Percentiles rank a stretch among this genome's conserved stretches.
phyloP scores from a whole-genome alignment of 2,113 vertebrate genomes.

The Microtus richardsoni region DNA sequence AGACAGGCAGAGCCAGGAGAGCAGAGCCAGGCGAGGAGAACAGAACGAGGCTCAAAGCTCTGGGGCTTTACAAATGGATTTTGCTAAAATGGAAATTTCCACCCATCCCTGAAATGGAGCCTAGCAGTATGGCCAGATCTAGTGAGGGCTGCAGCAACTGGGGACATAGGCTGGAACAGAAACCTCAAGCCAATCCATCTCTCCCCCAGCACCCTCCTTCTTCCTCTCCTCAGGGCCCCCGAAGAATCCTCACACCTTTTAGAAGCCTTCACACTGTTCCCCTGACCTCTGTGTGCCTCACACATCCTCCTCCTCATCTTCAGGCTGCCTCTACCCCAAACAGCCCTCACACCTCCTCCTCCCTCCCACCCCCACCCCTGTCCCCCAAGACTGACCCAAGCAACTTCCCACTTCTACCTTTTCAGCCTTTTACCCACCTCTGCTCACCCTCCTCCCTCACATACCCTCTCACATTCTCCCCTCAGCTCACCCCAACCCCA shows the following conservation, averaged over 20 bases:
- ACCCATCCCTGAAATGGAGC: slow-evolving; percentile 81
- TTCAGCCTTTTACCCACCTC: background rate
- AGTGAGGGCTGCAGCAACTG: slow-evolving; percentile 33
- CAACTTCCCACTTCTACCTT: background rate
- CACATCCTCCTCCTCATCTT: background rate
- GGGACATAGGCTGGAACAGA: slow-evolving; percentile 25
- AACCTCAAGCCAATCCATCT: background rate
- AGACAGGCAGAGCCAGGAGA: slow-evolving; percentile 49
- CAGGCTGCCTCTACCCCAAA: background rate
- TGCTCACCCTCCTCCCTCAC: background rate
- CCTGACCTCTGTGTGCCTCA: background rate
- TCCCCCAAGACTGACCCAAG: background rate
- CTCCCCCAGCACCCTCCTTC: background rate
- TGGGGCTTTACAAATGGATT: slow-evolving; percentile 82
- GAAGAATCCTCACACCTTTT: background rate
- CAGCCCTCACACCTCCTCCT: background rate
- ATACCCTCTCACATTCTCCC: background rate
- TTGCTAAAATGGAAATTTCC: slow-evolving; percentile 84
- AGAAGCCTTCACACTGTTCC: slow-evolving; percentile 35
- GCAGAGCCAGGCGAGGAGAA: slow-evolving; percentile 65
- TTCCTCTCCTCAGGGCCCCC: background rate
- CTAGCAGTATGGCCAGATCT: slow-evolving; percentile 71
- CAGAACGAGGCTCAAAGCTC: slow-evolving; percentile 76
- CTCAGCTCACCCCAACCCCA: background rate
- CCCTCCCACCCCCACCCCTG: no score